phyloP scores from a whole-genome alignment of 2,888 invertebrate genomes.

The Lissonota sp. region DNA sequence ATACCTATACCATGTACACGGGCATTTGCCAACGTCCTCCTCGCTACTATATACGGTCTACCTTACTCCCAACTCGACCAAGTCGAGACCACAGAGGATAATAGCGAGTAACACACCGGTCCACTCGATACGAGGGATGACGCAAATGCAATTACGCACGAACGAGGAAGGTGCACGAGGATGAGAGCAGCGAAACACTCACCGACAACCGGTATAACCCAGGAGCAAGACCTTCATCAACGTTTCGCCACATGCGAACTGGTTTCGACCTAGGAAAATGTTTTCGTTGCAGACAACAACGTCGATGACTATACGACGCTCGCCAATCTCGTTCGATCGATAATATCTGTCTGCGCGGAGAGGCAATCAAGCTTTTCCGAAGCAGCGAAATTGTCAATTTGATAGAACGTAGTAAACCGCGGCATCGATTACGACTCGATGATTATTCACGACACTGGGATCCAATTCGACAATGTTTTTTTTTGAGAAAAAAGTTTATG shows the following conservation, averaged over 20 bases:
- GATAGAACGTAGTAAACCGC: too few species aligned
- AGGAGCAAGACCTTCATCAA: conserved; percentile 34
- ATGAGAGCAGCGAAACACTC: conserved; percentile 43
- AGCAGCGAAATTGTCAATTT: too few species aligned
- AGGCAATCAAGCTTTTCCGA: too few species aligned
- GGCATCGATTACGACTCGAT: too few species aligned
- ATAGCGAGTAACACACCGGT: conserved; percentile 69
- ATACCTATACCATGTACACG: background rate
- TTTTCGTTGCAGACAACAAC: conserved; percentile 21
- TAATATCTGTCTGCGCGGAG: conserved; percentile 1
- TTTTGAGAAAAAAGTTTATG: too few species aligned
- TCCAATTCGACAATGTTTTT: too few species aligned
- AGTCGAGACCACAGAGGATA: conserved; percentile 71
- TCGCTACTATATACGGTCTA: conserved; percentile 17
- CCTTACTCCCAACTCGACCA: conserved; percentile 42
- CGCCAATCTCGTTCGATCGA: conserved; percentile 5
- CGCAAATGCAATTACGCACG: conserved; percentile 78
- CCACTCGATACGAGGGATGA: conserved; percentile 71
- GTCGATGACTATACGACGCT: conserved; percentile 2
- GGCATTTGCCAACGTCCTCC: conserved; percentile 40
- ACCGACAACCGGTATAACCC: conserved; percentile 32
- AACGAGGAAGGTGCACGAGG: conserved; percentile 52
- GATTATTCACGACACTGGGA: too few species aligned
- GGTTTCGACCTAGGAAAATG: conserved; percentile 1
- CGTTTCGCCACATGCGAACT: conserved; percentile 26